Percentiles rank a stretch among this genome's conserved stretches.
Conservation (phyloP, 2,797 vertebrate genomes). For the Argyrosomus regius region DNA sequence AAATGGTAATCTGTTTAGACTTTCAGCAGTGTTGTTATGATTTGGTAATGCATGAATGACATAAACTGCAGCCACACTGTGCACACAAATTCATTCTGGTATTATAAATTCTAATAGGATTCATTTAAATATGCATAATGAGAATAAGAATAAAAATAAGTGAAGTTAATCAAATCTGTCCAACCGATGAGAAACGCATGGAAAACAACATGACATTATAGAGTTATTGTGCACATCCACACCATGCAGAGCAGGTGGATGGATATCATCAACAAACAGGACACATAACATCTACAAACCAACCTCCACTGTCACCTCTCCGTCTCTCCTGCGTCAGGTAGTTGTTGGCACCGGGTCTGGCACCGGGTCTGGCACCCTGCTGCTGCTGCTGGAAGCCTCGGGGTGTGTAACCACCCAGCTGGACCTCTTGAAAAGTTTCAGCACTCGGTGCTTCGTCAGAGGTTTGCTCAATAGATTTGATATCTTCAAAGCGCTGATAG, state of each 20-base stretch:
- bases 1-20: neutral
- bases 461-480: conserved; percentile 45
- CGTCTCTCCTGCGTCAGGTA: conserved; percentile 14
- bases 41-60: no score
- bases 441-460: conserved; percentile 47
- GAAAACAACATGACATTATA: neutral
- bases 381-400: conserved; percentile 43
- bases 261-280: neutral
- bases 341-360: conserved; percentile 1
- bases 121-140: no score
- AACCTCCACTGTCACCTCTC: conserved; percentile 35
- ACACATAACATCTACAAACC: neutral
- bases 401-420: neutral
- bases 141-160: no score
- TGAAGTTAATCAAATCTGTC: neutral
- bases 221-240: neutral
- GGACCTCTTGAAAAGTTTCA: conserved; percentile 31
- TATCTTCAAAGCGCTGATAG: conserved; percentile 32
- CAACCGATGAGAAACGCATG: neutral
- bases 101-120: no score
- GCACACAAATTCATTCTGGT: no score
- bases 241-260: conserved; percentile 1
- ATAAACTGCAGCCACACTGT: no score
- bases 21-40: no score
- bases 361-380: neutral